phyloP scores from a whole-genome alignment of 2,888 invertebrate species.

The Lasioglossum zephyrum region DNA sequence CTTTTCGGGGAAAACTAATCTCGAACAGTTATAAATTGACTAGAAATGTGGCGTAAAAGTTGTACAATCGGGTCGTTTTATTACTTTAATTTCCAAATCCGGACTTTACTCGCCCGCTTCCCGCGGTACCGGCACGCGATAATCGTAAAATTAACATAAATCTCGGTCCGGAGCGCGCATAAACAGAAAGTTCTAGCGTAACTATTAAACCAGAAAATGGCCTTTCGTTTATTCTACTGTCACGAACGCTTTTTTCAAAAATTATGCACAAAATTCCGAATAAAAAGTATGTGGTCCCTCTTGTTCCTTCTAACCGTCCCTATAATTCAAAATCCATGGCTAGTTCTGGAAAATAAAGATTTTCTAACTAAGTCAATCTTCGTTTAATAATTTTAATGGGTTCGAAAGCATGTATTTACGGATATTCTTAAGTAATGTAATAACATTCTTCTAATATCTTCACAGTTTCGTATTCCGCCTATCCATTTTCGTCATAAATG shows the following conservation, averaged over 20 bases:
- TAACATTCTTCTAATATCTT: neutral
- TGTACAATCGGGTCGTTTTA: constrained; percentile 11
- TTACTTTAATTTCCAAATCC: constrained; percentile 3
- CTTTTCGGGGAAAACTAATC: neutral
- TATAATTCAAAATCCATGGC: neutral
- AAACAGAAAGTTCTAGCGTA: constrained; percentile 13
- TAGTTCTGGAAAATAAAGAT: neutral
- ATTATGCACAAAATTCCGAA: neutral
- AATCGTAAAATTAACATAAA: constrained; percentile 21
- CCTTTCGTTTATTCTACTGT: neutral
- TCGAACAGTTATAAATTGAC: neutral
- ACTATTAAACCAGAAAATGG: constrained; percentile 9
- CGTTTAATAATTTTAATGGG: neutral
- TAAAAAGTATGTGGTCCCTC: neutral
- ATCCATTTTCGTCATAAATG: too few species aligned
- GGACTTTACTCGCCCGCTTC: neutral
- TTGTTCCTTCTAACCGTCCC: too few species aligned
- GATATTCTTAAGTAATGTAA: neutral
- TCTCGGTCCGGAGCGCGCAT: neutral
- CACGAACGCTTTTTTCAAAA: neutral
- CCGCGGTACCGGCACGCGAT: neutral
- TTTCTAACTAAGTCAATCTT: neutral
- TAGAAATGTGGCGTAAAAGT: constrained; percentile 5
- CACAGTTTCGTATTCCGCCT: neutral
- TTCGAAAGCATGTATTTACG: neutral